A percentile compares a stretch with the other conserved stretches of the same genome.
Evolutionary conservation across 2,113 vertebrate genomes (phyloP).

Genomic region (Tychaedon coryphoeus): DNA sequence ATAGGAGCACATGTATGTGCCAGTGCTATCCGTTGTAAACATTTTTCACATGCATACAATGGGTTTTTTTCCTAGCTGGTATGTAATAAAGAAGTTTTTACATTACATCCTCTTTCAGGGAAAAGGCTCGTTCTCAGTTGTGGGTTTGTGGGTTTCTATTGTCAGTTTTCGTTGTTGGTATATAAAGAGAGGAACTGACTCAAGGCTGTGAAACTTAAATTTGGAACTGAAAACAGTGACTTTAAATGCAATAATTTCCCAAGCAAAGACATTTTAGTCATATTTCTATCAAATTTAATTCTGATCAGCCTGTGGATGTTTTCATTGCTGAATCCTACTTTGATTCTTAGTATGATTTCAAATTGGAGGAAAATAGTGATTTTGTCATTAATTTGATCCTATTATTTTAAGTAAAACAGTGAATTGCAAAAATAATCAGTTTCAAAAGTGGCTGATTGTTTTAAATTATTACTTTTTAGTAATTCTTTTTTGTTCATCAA

Average conservation of each 20-base stretch:
- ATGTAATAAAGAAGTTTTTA: background rate
- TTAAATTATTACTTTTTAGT: background rate
- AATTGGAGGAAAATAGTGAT: background rate
- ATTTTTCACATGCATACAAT: background rate
- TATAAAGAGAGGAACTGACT: slow-evolving; percentile 6
- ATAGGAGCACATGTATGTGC: background rate
- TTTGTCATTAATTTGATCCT: background rate
- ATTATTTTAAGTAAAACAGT: background rate
- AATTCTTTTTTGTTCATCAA: background rate
- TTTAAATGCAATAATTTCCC: background rate
- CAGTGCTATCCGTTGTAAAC: background rate
- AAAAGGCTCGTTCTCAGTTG: background rate
- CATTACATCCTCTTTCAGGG: background rate
- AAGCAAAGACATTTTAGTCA: background rate
- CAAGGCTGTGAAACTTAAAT: background rate
- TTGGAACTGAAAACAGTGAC: background rate
- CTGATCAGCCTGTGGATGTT: background rate
- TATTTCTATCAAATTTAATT: background rate
- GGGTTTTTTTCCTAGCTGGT: background rate
- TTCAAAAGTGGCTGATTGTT: background rate
- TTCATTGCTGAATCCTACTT: background rate
- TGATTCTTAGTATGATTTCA: background rate
- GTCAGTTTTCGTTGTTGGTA: background rate
- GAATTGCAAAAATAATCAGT: background rate
- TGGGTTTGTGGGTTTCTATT: background rate